These are phyloP conservation scores for Mimumesa dahlbomi DNA, from an alignment of 2,888 invertebrate species.

Conservation along the genomic window DNA sequence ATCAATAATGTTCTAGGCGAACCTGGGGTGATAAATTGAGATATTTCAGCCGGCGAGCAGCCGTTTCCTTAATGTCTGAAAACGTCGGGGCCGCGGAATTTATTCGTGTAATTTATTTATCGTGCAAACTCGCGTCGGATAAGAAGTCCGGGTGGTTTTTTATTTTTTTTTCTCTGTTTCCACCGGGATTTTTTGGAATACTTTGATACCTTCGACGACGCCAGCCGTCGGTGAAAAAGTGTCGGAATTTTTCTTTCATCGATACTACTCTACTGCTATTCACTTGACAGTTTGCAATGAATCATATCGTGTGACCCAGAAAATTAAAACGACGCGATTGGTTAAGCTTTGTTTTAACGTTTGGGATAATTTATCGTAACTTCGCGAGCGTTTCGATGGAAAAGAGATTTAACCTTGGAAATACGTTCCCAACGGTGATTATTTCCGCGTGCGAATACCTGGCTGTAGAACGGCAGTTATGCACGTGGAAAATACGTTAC, in stretches of 20 bases:
- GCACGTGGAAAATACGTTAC: constrained; percentile 50
- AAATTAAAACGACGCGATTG: constrained; percentile 18
- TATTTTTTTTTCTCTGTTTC: neutral
- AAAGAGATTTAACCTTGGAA: neutral
- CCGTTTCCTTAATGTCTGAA: constrained; percentile 36
- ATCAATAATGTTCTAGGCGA: constrained; percentile 48
- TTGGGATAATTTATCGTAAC: neutral
- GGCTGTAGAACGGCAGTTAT: neutral
- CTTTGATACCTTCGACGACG: neutral
- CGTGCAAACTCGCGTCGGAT: neutral
- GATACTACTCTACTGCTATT: too few species aligned
- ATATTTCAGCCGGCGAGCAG: constrained; percentile 44
- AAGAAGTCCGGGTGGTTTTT: neutral
- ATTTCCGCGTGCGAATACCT: constrained; percentile 12
- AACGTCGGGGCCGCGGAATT: constrained; percentile 25
- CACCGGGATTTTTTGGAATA: neutral
- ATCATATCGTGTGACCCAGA: constrained; percentile 12
- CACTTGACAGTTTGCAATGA: constrained; percentile 7
- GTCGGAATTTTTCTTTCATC: too few species aligned
- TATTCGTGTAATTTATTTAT: constrained; percentile 14
- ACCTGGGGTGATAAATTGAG: constrained; percentile 30
- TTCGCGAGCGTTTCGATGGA: neutral
- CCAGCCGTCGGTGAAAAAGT: neutral
- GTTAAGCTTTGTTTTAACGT: too few species aligned
- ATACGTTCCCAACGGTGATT: too few species aligned